These are phyloP conservation scores for Actinemys pallida DNA, from an alignment of 2,113 vertebrate genomes.

Conservation along the genomic window DNA sequence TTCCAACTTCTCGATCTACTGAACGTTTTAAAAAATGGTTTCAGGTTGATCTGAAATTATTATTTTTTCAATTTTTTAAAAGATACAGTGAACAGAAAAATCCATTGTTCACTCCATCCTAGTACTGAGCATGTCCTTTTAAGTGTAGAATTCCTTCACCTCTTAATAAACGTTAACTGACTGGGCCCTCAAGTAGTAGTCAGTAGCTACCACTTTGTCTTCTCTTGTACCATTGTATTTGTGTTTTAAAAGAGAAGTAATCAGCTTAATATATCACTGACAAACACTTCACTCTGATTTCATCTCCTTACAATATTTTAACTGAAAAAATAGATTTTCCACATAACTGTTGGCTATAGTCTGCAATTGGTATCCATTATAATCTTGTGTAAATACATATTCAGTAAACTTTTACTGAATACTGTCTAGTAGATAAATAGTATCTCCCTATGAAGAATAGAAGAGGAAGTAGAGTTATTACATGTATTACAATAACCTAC, in stretches of 20 bases:
- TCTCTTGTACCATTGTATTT: background rate
- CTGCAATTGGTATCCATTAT: background rate
- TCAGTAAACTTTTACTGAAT: background rate
- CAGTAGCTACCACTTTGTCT: background rate
- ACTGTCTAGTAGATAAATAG: background rate
- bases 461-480: background rate
- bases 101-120: too few species aligned
- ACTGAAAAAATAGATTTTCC: background rate
- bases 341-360: background rate
- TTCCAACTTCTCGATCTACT: too few species aligned
- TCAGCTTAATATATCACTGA: background rate
- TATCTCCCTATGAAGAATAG: background rate
- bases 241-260: too few species aligned
- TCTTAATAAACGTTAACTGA: background rate
- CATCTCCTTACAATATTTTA: background rate
- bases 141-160: background rate
- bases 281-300: background rate
- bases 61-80: too few species aligned
- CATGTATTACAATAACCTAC: background rate
- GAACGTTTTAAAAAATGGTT: too few species aligned
- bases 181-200: background rate
- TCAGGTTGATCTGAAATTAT: too few species aligned
- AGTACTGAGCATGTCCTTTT: background rate
- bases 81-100: too few species aligned
- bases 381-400: background rate